Evolutionary conservation across 1,140 invertebrate species (phyloP).

Genomic region (Fopius arisanus): DNA sequence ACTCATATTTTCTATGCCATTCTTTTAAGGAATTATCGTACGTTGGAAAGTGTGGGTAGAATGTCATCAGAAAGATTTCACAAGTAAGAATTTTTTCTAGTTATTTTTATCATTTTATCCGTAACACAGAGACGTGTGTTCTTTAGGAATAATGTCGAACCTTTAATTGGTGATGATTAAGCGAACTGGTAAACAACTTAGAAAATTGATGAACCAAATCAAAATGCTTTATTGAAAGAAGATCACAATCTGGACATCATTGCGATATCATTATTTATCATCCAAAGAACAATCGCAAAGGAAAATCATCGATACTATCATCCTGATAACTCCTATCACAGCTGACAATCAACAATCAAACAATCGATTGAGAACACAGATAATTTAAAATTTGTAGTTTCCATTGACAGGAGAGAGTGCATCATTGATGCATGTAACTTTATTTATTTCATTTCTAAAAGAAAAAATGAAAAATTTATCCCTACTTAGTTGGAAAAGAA

Average conservation of each 20-base stretch:
- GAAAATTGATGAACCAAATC: neutral
- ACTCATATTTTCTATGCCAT: neutral
- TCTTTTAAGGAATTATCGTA: neutral
- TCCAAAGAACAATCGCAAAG: neutral
- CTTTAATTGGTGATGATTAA: no score
- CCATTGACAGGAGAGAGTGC: neutral
- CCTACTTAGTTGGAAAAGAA: neutral
- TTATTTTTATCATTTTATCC: no score
- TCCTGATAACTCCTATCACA: neutral
- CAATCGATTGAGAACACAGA: neutral
- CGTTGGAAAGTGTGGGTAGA: constrained; percentile 25
- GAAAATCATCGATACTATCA: neutral
- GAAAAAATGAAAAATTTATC: constrained; percentile 9
- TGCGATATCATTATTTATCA: neutral
- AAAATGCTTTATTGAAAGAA: neutral
- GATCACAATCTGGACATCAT: neutral
- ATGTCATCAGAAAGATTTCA: constrained; percentile 62
- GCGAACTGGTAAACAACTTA: no score
- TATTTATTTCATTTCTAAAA: constrained; percentile 18
- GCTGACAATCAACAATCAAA: neutral
- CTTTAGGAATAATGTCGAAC: no score
- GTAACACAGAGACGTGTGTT: no score
- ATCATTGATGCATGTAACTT: neutral
- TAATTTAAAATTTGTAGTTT: neutral
- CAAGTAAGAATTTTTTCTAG: no score